These are phyloP conservation scores for Eretmochelys imbricata DNA, from an alignment of 2,113 vertebrate species.

Conservation along the genomic window DNA sequence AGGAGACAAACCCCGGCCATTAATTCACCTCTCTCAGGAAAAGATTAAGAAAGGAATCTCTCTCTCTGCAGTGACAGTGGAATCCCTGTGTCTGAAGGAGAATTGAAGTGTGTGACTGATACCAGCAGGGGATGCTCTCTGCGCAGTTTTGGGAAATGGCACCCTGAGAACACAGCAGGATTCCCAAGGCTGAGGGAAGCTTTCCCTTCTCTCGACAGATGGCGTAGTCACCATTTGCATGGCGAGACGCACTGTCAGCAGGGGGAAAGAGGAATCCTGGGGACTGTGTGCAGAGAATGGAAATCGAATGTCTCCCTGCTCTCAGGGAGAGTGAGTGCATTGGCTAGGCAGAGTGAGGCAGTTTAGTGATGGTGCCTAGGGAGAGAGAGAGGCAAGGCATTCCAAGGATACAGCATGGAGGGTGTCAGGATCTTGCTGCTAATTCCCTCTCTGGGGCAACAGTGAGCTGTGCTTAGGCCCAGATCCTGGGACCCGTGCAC, in stretches of 20 bases:
- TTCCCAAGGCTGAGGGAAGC: background rate
- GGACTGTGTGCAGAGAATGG: rapidly evolving
- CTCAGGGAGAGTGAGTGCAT: background rate
- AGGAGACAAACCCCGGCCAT: background rate
- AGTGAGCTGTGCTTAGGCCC: background rate
- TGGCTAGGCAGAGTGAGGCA: background rate
- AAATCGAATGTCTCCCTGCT: background rate
- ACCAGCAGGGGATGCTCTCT: background rate
- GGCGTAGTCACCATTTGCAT: rapidly evolving
- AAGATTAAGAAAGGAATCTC: background rate
- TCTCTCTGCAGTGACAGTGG: rapidly evolving
- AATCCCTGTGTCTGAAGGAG: background rate
- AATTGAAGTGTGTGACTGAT: background rate
- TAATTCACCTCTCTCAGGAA: background rate
- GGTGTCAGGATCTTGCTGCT: background rate
- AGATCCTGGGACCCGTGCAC: background rate
- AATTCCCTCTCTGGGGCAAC: background rate
- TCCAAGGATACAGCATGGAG: background rate
- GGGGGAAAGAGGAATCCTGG: background rate
- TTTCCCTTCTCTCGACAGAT: background rate
- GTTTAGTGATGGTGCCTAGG: background rate
- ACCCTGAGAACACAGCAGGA: background rate
- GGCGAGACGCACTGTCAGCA: background rate
- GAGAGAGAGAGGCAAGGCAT: background rate
- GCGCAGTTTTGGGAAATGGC: background rate